Evolutionary conservation across 1,140 invertebrate species (phyloP).

Genomic region (Venturia canescens): DNA sequence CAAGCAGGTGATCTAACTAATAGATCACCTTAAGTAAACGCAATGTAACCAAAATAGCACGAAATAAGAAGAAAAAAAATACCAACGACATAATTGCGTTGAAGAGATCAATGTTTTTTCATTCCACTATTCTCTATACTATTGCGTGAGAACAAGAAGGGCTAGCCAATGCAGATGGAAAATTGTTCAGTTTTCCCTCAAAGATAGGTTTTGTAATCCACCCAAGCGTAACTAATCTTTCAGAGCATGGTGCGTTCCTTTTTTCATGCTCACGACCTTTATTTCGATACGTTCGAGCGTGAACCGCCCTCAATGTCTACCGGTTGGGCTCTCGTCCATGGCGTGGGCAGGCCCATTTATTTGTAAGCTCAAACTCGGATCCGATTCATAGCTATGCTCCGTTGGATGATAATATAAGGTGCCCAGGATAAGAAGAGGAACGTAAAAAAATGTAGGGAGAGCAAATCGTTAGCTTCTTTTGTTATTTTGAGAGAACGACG

Average conservation of each 20-base stretch:
- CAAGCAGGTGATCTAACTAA: too few relatives aligned
- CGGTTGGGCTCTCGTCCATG: not conserved
- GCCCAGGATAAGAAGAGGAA: not conserved
- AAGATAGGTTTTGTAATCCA: slow-evolving; percentile 60
- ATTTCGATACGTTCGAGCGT: slow-evolving; percentile 62
- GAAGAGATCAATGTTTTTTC: too few relatives aligned
- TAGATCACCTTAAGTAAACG: too few relatives aligned
- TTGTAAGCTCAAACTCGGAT: not conserved
- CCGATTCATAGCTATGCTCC: slow-evolving; percentile 10
- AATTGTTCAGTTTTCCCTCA: not conserved
- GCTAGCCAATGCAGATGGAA: slow-evolving; percentile 11
- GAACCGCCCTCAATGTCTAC: slow-evolving; percentile 45
- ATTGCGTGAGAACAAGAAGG: too few relatives aligned
- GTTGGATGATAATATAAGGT: slow-evolving; percentile 7
- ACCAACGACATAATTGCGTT: too few relatives aligned
- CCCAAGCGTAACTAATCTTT: slow-evolving; percentile 56
- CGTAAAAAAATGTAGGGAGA: not conserved
- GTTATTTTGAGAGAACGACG: not conserved
- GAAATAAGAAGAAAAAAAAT: too few relatives aligned
- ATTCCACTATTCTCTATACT: too few relatives aligned
- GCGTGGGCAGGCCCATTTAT: slow-evolving; percentile 3
- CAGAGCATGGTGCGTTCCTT: slow-evolving; percentile 42
- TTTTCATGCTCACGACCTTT: slow-evolving; percentile 55
- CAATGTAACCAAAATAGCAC: too few relatives aligned
- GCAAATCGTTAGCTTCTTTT: not conserved